phyloP scores from a whole-genome alignment of 2,888 invertebrate species.

The Drosophila peninsularis region DNA sequence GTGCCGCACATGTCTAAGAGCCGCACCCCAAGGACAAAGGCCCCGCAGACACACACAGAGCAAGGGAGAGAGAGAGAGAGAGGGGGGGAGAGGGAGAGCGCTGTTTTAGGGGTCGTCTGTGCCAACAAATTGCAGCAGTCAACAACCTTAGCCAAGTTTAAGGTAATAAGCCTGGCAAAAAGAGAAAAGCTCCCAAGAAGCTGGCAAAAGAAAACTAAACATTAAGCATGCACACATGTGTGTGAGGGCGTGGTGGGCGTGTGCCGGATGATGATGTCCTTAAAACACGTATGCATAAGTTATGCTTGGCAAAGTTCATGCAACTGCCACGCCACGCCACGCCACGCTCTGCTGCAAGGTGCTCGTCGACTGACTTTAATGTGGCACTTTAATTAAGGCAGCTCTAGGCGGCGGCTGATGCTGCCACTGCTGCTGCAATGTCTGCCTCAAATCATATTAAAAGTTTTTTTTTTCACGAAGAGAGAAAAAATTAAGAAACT shows the following conservation, averaged over 20 bases:
- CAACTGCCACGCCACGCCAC: too few relatives aligned
- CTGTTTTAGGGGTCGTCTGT: constrained; percentile 53
- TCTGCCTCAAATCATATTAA: constrained; percentile 78
- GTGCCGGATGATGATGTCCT: neutral
- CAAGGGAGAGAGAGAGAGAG: neutral
- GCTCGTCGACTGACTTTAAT: constrained; percentile 58
- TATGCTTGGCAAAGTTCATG: constrained; percentile 70
- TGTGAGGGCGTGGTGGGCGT: constrained; percentile 12
- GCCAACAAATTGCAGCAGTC: constrained; percentile 73
- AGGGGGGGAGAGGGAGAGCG: neutral
- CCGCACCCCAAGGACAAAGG: constrained; percentile 58
- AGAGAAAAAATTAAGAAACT: constrained; percentile 76
- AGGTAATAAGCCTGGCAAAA: constrained; percentile 67
- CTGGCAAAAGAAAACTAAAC: constrained; percentile 49
- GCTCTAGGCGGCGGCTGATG: constrained; percentile 25
- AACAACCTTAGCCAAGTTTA: constrained; percentile 77
- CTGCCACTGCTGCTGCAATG: constrained; percentile 25
- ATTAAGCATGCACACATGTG: constrained; percentile 55
- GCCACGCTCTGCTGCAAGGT: constrained; percentile 34
- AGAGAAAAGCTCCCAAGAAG: constrained; percentile 54
- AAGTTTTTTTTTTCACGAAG: constrained; percentile 60
- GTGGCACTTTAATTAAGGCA: constrained; percentile 70
- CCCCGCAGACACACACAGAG: constrained; percentile 16
- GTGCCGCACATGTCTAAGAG: constrained; percentile 70
- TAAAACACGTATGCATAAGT: constrained; percentile 63